Evolutionary conservation across 2,888 invertebrate species (phyloP).

Genomic region (Biston betularia): DNA sequence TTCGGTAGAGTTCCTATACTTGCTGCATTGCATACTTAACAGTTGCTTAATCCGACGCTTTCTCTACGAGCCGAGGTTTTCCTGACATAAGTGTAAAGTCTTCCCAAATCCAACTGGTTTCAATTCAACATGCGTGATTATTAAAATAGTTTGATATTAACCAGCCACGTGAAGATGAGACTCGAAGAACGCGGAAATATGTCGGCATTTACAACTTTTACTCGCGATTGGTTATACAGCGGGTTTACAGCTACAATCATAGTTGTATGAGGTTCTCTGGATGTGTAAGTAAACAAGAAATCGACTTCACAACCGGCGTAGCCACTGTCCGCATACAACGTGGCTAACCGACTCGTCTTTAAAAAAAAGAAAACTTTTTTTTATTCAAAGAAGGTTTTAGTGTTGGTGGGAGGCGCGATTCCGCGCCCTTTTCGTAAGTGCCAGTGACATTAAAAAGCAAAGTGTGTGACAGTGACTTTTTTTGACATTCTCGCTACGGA

Average conservation of each 20-base stretch:
- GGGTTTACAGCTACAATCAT: neutral
- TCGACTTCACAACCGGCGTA: conserved; percentile 68
- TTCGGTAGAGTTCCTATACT: neutral
- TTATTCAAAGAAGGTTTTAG: conserved; percentile 31
- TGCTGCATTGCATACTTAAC: neutral
- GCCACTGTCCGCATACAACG: conserved; percentile 77
- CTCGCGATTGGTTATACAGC: conserved; percentile 63
- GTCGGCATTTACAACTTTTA: conserved; percentile 57
- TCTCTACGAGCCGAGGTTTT: conserved; percentile 38
- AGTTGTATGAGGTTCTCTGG: conserved; percentile 29
- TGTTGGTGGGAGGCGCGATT: conserved; percentile 33
- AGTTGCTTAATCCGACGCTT: conserved; percentile 33
- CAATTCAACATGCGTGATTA: conserved; percentile 42
- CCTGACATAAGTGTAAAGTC: conserved; percentile 35
- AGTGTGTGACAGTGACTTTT: conserved; percentile 47
- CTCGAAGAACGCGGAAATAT: conserved; percentile 68
- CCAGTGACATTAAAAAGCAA: conserved; percentile 63
- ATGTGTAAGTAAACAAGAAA: conserved; percentile 74
- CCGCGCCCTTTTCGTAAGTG: conserved; percentile 49
- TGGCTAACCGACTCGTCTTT: conserved; percentile 62
- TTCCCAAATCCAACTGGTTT: conserved; percentile 38
- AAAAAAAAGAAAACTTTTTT: conserved; percentile 33
- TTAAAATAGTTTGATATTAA: conserved; percentile 63
- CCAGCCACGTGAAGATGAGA: conserved; percentile 67
- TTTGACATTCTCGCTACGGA: conserved; percentile 54